phyloP scores from a whole-genome alignment of 1,140 invertebrate genomes.

The Pseudomyrmex cubaensis region DNA sequence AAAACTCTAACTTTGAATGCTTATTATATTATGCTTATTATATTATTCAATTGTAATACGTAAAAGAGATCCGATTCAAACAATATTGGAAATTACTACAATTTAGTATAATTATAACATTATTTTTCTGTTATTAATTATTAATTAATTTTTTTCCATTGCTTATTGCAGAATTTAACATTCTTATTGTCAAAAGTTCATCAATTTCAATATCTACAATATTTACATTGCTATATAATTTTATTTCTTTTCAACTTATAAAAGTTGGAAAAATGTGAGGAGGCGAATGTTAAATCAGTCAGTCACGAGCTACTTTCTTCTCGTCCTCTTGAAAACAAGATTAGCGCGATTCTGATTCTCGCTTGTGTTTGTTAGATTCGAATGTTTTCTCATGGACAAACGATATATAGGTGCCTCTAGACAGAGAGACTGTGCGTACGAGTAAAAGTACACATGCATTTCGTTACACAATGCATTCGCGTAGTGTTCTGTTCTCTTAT shows the following conservation, averaged over 20 bases:
- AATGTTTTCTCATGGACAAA: conserved; percentile 3
- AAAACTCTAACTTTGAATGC: too few species aligned
- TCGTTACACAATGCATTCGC: conserved; percentile 57
- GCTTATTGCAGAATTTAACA: background rate
- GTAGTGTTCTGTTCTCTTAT: conserved; percentile 48
- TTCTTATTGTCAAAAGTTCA: background rate
- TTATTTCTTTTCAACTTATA: background rate
- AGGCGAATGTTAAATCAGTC: background rate
- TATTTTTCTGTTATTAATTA: too few species aligned
- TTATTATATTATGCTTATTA: too few species aligned
- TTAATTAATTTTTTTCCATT: too few species aligned
- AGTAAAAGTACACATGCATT: conserved; percentile 27
- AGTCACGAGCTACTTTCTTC: conserved; percentile 16
- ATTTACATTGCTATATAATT: too few species aligned
- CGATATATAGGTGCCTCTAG: background rate
- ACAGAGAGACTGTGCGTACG: conserved; percentile 30
- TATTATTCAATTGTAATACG: too few species aligned
- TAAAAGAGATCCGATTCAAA: too few species aligned
- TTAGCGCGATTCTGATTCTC: background rate
- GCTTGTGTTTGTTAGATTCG: background rate
- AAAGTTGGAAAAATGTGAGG: background rate
- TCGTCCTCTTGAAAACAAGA: background rate
- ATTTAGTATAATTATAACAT: too few species aligned
- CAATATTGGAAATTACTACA: too few species aligned
- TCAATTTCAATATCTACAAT: background rate